Percentiles rank a stretch among this genome's conserved stretches.
Evolutionary conservation across 2,113 vertebrate genomes (phyloP).

Genomic region (Platysternon megacephalum): DNA sequence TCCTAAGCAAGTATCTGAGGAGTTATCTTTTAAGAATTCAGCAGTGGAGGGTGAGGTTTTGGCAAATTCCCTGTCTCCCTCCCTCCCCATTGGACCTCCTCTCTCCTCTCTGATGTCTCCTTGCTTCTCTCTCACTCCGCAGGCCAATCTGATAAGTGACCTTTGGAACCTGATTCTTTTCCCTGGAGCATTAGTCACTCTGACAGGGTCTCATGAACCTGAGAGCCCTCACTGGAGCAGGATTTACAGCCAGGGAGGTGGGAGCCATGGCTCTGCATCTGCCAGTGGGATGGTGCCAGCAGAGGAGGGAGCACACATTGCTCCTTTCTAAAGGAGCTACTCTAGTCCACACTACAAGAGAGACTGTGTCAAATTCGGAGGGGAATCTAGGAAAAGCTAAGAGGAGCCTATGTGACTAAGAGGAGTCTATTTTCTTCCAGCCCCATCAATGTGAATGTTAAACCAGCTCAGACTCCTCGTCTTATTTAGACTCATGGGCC

Average conservation of each 20-base stretch:
- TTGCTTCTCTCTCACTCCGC: background rate
- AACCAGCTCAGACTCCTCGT: background rate
- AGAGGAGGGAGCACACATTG: background rate
- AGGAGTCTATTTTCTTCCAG: background rate
- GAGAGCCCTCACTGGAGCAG: background rate
- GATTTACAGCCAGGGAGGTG: background rate
- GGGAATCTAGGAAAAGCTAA: background rate
- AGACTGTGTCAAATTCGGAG: background rate
- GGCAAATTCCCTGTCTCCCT: background rate
- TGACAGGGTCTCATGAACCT: background rate
- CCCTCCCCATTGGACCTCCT: background rate
- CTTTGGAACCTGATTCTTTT: background rate
- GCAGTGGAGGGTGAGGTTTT: conserved; percentile 10
- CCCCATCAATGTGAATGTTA: background rate
- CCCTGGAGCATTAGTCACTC: background rate
- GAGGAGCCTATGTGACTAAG: background rate
- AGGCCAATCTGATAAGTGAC: background rate
- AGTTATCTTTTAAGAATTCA: background rate
- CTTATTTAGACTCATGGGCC: background rate
- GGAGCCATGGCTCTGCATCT: background rate
- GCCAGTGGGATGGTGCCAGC: background rate
- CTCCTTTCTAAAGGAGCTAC: background rate
- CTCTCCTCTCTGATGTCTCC: background rate
- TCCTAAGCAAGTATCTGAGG: conserved; percentile 40
- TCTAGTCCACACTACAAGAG: background rate